Evolutionary conservation across 2,113 vertebrate species (phyloP), one percentile per base, ranked within the genome.

Genomic region (Antennarius striatus): DNA sequence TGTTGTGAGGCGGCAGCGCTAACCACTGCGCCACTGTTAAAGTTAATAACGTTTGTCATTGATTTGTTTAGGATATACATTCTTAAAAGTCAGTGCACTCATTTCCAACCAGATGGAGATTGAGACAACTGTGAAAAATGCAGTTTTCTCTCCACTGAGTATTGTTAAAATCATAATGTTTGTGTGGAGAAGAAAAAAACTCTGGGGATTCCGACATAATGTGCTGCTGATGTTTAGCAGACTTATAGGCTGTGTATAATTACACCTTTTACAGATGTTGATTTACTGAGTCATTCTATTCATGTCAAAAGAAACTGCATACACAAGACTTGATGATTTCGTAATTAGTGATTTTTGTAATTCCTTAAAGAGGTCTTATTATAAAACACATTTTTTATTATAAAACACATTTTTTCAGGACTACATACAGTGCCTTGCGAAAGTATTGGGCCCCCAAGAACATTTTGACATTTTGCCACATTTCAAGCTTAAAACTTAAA

Each of bases 171-270:
- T 22, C 22, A 2, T 22, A 22, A 22, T 22, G 22, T 22, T 61
- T 86, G 73, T 86, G 80, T 74, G 65, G 80, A 80, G 54, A 45
- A 63, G 56, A 63, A 74, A 57, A 47, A 60, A 43, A 68, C 71
- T 81, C 76, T 82, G 69, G 63, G 63, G 73, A 76, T 74, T 58
- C 73, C 36, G 64, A 53, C 59, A 71, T 75, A 66, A 73, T 67
- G 16, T 56, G 64, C 61, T 46, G 30, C 8, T 22, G 66, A 82
- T 84, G 47, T 75, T 77, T 77, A 79, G 84, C 72, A 22, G 22
- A 22, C 22, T 22, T 22, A 22, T 22, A 3, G 73, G 70, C 58
- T 70, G 66, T 63, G 63, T 63, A 36, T 70, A 80, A 69, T 82
- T 39, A 68, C 12, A 6, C 15, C 46, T 75, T 22, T 22, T 22